A percentile compares a stretch with the other conserved stretches of the same genome.
These are phyloP conservation scores for Rhinophrynus dorsalis DNA, from an alignment of 2,797 vertebrate genomes.

Conservation along the genomic window DNA sequence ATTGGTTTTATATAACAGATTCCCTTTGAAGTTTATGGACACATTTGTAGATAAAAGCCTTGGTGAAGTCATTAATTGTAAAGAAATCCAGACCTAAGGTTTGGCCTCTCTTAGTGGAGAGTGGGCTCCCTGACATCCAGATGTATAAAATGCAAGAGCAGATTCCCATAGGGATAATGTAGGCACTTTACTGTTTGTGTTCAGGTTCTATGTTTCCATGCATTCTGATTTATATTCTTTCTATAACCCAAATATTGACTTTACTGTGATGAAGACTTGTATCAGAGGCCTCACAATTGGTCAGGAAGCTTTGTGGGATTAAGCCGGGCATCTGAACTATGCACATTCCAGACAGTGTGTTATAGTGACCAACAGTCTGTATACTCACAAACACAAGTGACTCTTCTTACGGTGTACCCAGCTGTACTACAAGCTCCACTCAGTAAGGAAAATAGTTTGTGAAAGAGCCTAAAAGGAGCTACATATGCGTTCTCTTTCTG, in stretches of 20 bases:
- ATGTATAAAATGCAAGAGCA: background rate
- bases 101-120: background rate
- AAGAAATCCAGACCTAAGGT: too few species aligned
- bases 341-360: slow-evolving; percentile 7
- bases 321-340: slow-evolving; percentile 22
- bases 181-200: background rate
- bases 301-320: slow-evolving; percentile 30
- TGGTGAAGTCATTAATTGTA: too few species aligned
- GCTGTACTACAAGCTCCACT: background rate
- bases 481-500: slow-evolving; percentile 5
- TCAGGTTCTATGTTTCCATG: slow-evolving; percentile 3
- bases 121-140: background rate
- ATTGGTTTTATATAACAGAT: too few species aligned
- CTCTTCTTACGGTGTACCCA: background rate
- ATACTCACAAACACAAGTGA: slow-evolving; percentile 2
- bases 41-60: too few species aligned
- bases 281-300: slow-evolving; percentile 23
- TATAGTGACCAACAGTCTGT: slow-evolving; percentile 7
- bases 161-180: background rate
- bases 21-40: too few species aligned
- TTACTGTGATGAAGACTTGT: background rate
- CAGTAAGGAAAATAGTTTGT: background rate
- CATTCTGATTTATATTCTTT: slow-evolving; percentile 12
- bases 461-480: background rate
- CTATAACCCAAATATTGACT: slow-evolving; percentile 33